Evolutionary conservation across 2,888 invertebrate genomes (phyloP), one percentile per base, ranked within the genome.

Genomic region (Pyrrhosoma nymphula): DNA sequence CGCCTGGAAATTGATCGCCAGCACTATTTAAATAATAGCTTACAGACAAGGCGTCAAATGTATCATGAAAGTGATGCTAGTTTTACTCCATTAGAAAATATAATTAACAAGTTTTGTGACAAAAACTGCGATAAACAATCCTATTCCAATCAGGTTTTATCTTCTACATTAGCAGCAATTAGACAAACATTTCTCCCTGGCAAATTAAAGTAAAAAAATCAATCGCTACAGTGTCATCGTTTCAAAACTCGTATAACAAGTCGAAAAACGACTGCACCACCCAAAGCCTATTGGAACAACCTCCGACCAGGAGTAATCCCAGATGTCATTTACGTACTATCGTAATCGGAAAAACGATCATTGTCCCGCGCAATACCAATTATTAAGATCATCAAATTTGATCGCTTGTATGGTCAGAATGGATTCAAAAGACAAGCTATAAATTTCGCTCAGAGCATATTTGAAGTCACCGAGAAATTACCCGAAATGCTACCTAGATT

Each of bases 261-360:
- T 23, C 16, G 23, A 8, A 63, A 63, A 63, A 23, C 18, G 23
- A 63, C 63, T 20, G 3, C 63, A 63, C 63, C 63, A 63, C 63
- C 23, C n/a, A 63, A 63, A 63, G 63, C 63, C 16, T 63, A 23
- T 88, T 96, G 95, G 96, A 96, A 96, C 88, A 95, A 95, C 88
- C 75, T 96, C 18, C 91, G 95, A 95, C 96, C 96, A n/a, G 96
- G 96, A 16, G 35, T 16, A 20, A 95, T 96, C n/a, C 95, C 96
- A 30, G 89, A 96, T 16, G 95, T 95, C 23, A 95, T 96, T 39
- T 23, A 26, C 55, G 55, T n/a, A 23, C 69, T 96, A 16, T 88
- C 96, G 56, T 90, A 95, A 93, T 56, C 90, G 16, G 95, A 96
- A 95, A 95, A 95, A 56, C 95, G 96, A 23, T 55, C 96, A 47